Base-by-base conservation (phyloP, 2,113 vertebrate genomes). In the Trochalopteron elliotii region DNA sequence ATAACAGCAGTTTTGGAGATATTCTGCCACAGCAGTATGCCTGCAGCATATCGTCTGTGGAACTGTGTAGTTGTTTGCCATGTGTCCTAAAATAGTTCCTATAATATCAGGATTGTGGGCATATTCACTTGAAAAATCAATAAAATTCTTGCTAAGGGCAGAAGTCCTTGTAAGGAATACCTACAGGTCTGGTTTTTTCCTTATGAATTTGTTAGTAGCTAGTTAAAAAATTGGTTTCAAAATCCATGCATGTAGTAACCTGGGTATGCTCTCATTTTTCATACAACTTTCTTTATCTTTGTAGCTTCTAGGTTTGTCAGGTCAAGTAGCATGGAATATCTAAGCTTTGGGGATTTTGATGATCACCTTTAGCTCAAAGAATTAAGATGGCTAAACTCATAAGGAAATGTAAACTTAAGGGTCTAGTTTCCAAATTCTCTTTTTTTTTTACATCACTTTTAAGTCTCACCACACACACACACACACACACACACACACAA, bases 81-180 rank as follows among this genome's bases (percentile, higher is more conserved):
- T 25, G 11, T 60, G 15, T 60, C 67, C n/a, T 77, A 45, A 85
- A 83, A 64, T 25, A 31, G 7, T 79, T 76, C 22, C 30, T 72
- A 53, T 19, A 60, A 64, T 71, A 44, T 23, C 24, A 76, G 20
- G 7, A 88, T 57, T 78, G 30, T 67, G 22, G 56, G 15, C 10
- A 64, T 42, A 70, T 77, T 79, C 79, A 47, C 21, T 52, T 64
- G 61, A 80, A 94, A 94, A 91, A 85, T 63, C 56, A 90, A n/a
- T 28, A 57, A 56, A 72, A 69, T 44, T 37, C 45, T 44, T 59
- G 19, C 47, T 83, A 22, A 37, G 3, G 8, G 16, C 33, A 80
- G 15, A 61, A 93, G 23, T 47, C 31, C 19, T 86, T 91, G 9
- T 45, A 79, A 83, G n/a, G 15, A 83, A 30, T 68, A 70, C 15